These are phyloP conservation scores for Helicoverpa zea DNA, from an alignment of 1,140 invertebrate genomes.

Conservation along the genomic window DNA sequence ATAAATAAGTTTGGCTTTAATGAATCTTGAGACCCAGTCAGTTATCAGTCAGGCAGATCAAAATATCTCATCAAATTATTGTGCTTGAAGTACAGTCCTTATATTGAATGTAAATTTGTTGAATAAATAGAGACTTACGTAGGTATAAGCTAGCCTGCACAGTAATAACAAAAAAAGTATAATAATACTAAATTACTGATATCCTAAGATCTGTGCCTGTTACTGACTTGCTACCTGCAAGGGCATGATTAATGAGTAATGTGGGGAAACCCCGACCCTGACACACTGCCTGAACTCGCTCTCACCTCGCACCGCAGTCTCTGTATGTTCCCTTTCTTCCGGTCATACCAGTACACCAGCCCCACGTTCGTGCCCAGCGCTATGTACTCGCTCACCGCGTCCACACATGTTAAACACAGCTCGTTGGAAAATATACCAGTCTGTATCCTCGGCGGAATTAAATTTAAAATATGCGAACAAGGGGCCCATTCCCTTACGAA, in stretches of 20 bases:
- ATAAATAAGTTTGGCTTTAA: too few relatives aligned
- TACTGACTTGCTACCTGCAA: neutral
- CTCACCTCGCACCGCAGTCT: slow-evolving; percentile 93
- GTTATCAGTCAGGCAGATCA: too few relatives aligned
- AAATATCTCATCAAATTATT: too few relatives aligned
- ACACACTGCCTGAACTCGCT: slow-evolving; percentile 7
- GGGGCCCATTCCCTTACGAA: slow-evolving; percentile 93
- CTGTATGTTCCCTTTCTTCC: slow-evolving; percentile 92
- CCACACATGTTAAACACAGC: slow-evolving; percentile 94
- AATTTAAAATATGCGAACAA: slow-evolving; percentile 91
- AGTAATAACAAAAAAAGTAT: neutral
- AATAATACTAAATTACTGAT: neutral
- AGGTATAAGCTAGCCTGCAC: neutral
- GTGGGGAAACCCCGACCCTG: slow-evolving; percentile 34
- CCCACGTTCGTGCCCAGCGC: slow-evolving; percentile 95
- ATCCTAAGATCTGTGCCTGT: neutral
- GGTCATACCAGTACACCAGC: slow-evolving; percentile 94
- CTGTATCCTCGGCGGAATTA: slow-evolving; percentile 93
- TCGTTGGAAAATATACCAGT: slow-evolving; percentile 93
- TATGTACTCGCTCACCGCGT: slow-evolving; percentile 92
- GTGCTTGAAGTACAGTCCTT: too few relatives aligned
- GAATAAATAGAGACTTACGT: too few relatives aligned
- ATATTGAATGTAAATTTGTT: too few relatives aligned
- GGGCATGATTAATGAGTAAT: neutral
- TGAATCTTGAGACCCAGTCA: too few relatives aligned